Evolutionary conservation across 2,113 vertebrate genomes (phyloP).

Genomic region (Zosterops japonicus): DNA sequence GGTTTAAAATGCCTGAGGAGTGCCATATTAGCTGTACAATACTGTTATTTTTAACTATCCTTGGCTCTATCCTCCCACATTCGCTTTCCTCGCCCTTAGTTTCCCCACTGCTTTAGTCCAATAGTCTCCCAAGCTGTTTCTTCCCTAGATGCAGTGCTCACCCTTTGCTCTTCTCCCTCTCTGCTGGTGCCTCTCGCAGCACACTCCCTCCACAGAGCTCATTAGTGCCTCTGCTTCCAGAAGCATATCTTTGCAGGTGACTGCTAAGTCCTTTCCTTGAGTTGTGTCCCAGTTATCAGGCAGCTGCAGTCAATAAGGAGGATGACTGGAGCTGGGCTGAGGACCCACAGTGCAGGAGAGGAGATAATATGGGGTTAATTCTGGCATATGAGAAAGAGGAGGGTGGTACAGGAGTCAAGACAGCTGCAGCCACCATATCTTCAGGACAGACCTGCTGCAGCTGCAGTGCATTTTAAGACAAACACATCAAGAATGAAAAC

Average conservation of each 20-base stretch:
- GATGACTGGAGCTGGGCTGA: not conserved
- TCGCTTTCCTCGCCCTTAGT: not conserved
- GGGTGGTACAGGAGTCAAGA: not conserved
- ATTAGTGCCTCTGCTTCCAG: not conserved
- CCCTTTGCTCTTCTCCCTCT: not conserved
- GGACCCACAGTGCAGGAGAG: not conserved
- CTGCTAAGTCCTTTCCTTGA: not conserved
- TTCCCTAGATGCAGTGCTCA: not conserved
- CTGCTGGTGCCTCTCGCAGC: not conserved
- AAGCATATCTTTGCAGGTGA: not conserved
- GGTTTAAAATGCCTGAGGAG: not conserved
- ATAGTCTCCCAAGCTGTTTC: not conserved
- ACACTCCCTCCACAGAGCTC: not conserved
- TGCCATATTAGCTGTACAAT: not conserved
- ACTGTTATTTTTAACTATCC: not conserved
- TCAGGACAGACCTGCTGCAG: not conserved
- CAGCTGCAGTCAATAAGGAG: not conserved
- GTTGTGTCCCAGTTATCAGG: not conserved
- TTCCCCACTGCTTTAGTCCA: not conserved
- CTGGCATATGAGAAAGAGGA: not conserved
- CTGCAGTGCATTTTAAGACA: not conserved
- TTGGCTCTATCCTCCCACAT: not conserved
- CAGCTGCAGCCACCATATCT: not conserved
- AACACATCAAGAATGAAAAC: not conserved
- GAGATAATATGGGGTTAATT: not conserved